phyloP scores from a whole-genome alignment of 2,113 vertebrate genomes.

The Falcunculus frontatus region DNA sequence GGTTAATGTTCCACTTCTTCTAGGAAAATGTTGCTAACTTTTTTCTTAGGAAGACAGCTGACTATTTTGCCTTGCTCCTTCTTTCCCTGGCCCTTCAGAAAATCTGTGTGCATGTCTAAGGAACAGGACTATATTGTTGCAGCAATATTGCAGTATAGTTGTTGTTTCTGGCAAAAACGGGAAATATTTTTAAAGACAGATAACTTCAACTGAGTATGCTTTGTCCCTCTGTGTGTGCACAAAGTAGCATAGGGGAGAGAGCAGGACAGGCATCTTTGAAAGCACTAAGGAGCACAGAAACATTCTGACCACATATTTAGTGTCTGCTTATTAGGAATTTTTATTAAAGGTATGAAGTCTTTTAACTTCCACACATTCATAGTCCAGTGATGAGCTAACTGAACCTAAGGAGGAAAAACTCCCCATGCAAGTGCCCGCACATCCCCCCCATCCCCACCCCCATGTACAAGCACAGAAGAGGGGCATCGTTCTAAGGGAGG shows the following conservation, averaged over 20 bases:
- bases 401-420: neutral
- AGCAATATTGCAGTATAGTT: neutral
- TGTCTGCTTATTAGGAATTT: neutral
- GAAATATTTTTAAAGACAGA: neutral
- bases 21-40: neutral
- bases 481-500: neutral
- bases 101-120: neutral
- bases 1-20: neutral
- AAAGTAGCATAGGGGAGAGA: neutral
- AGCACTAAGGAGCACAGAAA: neutral
- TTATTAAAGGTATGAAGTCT: neutral
- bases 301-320: neutral
- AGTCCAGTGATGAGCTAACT: neutral
- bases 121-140: neutral
- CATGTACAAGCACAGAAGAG: neutral
- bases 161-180: neutral
- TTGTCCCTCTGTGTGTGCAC: neutral
- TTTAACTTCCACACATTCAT: neutral
- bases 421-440: neutral
- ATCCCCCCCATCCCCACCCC: rapidly evolving
- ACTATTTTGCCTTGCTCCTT: neutral
- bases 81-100: neutral
- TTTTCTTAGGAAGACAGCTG: neutral
- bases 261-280: neutral
- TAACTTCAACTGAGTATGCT: neutral